These are phyloP conservation scores for Antheraea yamamai DNA, from an alignment of 2,888 invertebrate genomes.

Conservation along the genomic window DNA sequence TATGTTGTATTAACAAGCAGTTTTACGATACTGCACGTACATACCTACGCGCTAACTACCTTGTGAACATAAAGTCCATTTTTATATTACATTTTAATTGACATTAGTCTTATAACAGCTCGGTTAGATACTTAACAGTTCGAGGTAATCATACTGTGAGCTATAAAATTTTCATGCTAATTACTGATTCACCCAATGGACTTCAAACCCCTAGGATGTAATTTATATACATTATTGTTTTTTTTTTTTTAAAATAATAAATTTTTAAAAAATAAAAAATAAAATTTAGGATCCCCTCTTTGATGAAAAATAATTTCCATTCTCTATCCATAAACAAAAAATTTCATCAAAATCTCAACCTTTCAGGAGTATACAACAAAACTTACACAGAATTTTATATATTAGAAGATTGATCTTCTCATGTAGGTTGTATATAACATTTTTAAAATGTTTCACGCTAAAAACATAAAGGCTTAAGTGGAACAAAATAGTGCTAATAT, in stretches of 20 bases:
- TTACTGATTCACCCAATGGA: background rate
- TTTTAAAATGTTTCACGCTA: too few relatives aligned
- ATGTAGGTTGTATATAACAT: background rate
- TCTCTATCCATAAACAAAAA: too few relatives aligned
- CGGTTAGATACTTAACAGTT: background rate
- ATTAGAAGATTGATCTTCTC: too few relatives aligned
- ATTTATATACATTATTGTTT: background rate
- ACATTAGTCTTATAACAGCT: background rate
- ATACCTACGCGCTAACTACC: background rate
- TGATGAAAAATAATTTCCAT: too few relatives aligned
- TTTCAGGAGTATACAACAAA: too few relatives aligned
- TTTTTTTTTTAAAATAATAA: too few relatives aligned
- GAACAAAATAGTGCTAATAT: background rate
- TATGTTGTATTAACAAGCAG: conserved; percentile 22
- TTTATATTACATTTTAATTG: background rate
- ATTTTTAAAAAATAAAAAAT: too few relatives aligned
- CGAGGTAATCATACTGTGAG: background rate
- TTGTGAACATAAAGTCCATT: background rate
- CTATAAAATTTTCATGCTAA: background rate
- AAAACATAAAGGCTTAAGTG: too few relatives aligned
- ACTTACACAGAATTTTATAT: too few relatives aligned
- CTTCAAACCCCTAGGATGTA: background rate
- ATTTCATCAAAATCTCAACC: too few relatives aligned
- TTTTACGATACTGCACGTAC: conserved; percentile 7
- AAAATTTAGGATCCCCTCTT: too few relatives aligned